phyloP scores from a whole-genome alignment of 2,113 vertebrate genomes.

The Mustela lutreola region DNA sequence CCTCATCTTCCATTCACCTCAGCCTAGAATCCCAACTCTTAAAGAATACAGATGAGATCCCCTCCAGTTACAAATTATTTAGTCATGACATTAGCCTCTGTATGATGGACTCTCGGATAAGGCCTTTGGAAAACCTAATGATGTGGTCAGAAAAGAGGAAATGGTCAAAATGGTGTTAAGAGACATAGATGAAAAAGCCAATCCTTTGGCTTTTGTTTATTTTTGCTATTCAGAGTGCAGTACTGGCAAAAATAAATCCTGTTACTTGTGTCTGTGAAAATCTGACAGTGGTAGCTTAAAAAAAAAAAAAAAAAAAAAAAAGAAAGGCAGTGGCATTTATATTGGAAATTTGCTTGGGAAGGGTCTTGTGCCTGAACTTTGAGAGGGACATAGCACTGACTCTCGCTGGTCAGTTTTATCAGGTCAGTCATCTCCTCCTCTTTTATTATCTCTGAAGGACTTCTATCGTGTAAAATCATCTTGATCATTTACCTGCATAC shows the following conservation, averaged over 20 bases:
- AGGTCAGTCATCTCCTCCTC: background rate
- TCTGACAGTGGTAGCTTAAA: background rate
- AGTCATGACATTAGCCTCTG: conserved; percentile 36
- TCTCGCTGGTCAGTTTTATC: background rate
- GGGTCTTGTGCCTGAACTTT: background rate
- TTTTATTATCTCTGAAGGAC: background rate
- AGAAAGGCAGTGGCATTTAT: background rate
- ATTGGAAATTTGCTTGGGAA: background rate
- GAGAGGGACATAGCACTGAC: background rate
- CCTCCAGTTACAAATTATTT: conserved; percentile 65
- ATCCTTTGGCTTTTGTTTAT: background rate
- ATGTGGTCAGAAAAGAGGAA: conserved; percentile 56
- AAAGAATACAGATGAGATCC: conserved; percentile 69
- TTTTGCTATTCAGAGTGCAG: background rate
- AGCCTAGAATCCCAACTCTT: background rate
- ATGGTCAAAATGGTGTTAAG: conserved; percentile 52
- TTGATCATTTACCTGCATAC: background rate
- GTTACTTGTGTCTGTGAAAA: background rate
- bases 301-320: background rate
- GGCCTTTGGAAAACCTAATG: conserved; percentile 56
- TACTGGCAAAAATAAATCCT: background rate
- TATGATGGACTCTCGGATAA: conserved; percentile 49
- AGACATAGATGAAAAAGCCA: background rate
- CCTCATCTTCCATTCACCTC: background rate
- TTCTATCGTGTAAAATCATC: background rate